A percentile compares a stretch with the other conserved stretches of the same genome.
Evolutionary conservation across 2,797 vertebrate species (phyloP).

Genomic region (Etheostoma nigrum): DNA sequence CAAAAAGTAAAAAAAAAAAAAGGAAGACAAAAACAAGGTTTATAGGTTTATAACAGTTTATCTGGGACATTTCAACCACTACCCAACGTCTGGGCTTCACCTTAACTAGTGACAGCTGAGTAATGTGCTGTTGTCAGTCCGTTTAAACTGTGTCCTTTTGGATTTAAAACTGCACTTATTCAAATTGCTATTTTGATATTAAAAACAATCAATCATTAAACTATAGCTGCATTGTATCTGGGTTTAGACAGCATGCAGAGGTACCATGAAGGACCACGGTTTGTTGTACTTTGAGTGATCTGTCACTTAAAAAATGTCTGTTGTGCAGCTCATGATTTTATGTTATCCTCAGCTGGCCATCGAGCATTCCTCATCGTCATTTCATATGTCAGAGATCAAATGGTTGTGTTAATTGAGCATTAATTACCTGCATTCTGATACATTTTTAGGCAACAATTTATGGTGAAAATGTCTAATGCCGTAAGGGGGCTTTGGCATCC

Average conservation of each 20-base stretch:
- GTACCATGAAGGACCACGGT: not conserved
- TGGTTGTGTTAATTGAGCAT: not conserved
- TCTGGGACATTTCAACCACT: not conserved
- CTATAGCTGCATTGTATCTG: too few species aligned
- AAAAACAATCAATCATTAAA: not conserved
- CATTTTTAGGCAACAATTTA: too few species aligned
- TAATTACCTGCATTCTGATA: too few species aligned
- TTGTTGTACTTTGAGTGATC: slow-evolving; percentile 7
- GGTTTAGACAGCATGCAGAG: not conserved
- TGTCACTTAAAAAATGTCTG: not conserved
- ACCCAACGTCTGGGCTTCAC: too few species aligned
- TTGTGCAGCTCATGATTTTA: not conserved
- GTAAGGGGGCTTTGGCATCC: too few species aligned
- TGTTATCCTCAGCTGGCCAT: not conserved
- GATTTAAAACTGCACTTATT: not conserved
- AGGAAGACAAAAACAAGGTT: too few species aligned
- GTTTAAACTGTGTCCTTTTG: not conserved
- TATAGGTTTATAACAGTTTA: not conserved
- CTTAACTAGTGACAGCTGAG: too few species aligned
- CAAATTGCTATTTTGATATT: not conserved
- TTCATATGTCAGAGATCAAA: slow-evolving; percentile 2
- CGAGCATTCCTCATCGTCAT: not conserved
- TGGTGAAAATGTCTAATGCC: too few species aligned
- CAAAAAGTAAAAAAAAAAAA: too few species aligned
- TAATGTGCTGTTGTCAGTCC: not conserved